phyloP scores from a whole-genome alignment of 2,113 vertebrate genomes.

The Lophius piscatorius region DNA sequence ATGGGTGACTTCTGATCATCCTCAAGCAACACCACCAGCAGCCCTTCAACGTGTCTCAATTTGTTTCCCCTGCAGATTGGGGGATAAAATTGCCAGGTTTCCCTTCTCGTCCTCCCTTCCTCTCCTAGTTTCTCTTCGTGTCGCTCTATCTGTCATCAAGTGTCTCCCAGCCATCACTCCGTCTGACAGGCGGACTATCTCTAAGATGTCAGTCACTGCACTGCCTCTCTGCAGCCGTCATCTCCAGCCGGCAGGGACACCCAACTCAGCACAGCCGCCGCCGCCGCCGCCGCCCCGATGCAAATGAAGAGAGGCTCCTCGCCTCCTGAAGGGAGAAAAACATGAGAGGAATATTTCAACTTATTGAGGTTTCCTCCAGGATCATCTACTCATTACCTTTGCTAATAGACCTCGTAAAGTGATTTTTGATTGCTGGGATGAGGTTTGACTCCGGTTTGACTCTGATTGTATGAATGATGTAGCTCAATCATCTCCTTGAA shows the following conservation, averaged over 20 bases:
- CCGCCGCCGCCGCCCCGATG: conserved; percentile 49
- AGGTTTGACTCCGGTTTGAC: conserved; percentile 49
- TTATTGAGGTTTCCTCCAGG: conserved; percentile 29
- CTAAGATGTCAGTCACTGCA: conserved; percentile 67
- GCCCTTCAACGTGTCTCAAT: conserved; percentile 9
- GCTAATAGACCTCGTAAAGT: conserved; percentile 20
- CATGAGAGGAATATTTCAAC: conserved; percentile 38
- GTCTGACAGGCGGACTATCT: conserved; percentile 68
- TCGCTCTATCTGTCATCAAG: conserved; percentile 64
- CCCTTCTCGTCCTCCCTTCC: conserved; percentile 26
- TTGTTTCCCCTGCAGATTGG: conserved; percentile 22
- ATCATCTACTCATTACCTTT: conserved; percentile 37
- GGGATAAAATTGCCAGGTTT: conserved; percentile 61
- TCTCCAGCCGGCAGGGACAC: conserved; percentile 61
- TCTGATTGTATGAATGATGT: no score
- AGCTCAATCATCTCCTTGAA: no score
- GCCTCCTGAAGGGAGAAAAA: conserved; percentile 32
- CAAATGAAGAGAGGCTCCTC: conserved; percentile 58
- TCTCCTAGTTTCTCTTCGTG: conserved; percentile 53
- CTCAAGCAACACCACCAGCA: conserved; percentile 1
- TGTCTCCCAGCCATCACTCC: conserved; percentile 68
- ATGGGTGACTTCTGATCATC: conserved; percentile 20
- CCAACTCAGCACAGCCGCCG: conserved; percentile 56
- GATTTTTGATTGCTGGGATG: conserved; percentile 36
- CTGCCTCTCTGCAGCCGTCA: conserved; percentile 51